Evolutionary conservation across 1,140 invertebrate species (phyloP), one percentile per base, ranked within the genome.

Genomic region (Alviniconcha marisindica): DNA sequence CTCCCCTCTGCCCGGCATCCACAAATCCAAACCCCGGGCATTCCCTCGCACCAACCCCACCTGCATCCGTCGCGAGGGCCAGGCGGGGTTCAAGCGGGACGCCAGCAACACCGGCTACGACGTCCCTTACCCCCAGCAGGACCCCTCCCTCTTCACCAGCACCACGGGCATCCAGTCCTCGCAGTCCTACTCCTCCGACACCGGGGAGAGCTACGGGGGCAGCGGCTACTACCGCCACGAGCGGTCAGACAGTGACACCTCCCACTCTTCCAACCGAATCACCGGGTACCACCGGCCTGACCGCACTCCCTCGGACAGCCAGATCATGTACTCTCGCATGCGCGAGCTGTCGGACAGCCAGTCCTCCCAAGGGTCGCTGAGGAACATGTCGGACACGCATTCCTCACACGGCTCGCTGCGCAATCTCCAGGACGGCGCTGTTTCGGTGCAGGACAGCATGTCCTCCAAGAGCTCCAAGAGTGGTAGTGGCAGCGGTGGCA

Each of bases 261-360:
- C 92, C 15, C 91, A 93, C 86, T 92, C 92, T 33, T 83, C 82
- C 31, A 77, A 44, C 44, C 54, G 77, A 10, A 36, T 60, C 84
- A 40, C 69, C n/a, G 40, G 56, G 15, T 80, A 66, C 78, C 77
- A 66, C 60, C 66, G 44, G 21, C 63, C 87, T 40, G 79, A 82
- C 54, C 86, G 87, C 36, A 86, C 88, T n/a, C 83, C 87, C n/a
- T 85, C 86, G 14, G 90, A 89, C 81, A 88, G 87, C 74, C 90
- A 88, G 56, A 83, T 86, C 12, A 90, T 88, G 60, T 86, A 89
- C 60, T 89, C 89, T 2, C 84, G 88, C 54, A 91, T 89, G 86
- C 92, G 94, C 10, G 94, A 95, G 56, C 93, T 94, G 78, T 94
- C 94, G 36, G 92, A 91, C 84, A 93, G 90, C 83, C 92, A 92